Evolutionary conservation across 2,797 vertebrate genomes (phyloP).

Genomic region (Cryptoblepharus egeriae): DNA sequence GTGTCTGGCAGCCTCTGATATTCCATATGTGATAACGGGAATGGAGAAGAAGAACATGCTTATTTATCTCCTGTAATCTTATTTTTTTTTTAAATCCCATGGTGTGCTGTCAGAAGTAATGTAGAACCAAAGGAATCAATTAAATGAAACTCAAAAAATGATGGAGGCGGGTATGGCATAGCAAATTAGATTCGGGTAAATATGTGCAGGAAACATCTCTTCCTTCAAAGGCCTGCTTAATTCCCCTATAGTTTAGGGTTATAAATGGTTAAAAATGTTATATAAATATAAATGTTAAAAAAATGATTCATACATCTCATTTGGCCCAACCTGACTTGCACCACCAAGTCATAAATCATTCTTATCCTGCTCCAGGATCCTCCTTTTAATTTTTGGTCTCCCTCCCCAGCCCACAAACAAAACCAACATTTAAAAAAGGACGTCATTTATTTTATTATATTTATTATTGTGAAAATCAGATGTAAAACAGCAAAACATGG

Average conservation of each 20-base stretch:
- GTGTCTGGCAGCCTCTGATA: neutral
- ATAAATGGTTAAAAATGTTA: too few relatives aligned
- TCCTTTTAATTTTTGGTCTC: neutral
- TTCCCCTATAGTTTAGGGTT: too few relatives aligned
- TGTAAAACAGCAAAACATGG: conserved; percentile 70
- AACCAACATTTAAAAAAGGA: conserved; percentile 54
- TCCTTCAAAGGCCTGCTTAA: too few relatives aligned
- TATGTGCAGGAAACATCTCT: too few relatives aligned
- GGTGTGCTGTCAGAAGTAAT: too few relatives aligned
- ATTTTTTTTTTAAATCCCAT: too few relatives aligned
- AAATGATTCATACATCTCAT: too few relatives aligned
- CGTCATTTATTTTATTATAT: conserved; percentile 62
- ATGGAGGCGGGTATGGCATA: too few relatives aligned
- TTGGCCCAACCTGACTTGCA: neutral
- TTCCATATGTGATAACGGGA: neutral
- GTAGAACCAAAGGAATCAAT: too few relatives aligned
- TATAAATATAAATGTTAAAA: too few relatives aligned
- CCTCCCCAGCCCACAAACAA: conserved; percentile 50
- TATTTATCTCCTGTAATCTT: neutral
- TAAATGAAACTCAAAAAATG: too few relatives aligned
- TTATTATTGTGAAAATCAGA: conserved; percentile 67
- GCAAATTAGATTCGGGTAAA: too few relatives aligned
- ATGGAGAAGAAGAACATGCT: neutral
- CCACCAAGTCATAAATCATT: conserved; percentile 10
- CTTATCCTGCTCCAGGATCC: rapidly evolving